A percentile compares a stretch with the other conserved stretches of the same genome.
phyloP scores from a whole-genome alignment of 1,140 invertebrate genomes.

The Zaprionus camerounensis region DNA sequence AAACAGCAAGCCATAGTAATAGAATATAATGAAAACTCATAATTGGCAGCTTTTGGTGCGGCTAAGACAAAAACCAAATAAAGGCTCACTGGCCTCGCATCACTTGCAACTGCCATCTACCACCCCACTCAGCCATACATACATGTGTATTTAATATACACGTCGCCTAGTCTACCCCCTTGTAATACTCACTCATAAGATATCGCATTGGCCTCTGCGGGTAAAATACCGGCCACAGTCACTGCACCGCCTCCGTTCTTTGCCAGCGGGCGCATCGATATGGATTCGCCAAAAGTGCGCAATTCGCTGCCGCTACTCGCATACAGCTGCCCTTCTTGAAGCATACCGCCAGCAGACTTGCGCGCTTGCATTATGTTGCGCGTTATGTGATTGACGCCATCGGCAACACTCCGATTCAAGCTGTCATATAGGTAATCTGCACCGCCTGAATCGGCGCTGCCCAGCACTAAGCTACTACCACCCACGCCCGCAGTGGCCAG shows the following conservation, averaged over 20 bases:
- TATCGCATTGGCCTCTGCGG: slow-evolving; percentile 74
- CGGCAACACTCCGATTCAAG: slow-evolving; percentile 86
- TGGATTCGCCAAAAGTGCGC: slow-evolving; percentile 88
- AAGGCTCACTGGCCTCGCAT: background rate
- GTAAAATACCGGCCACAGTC: slow-evolving; percentile 58
- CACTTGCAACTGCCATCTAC: background rate
- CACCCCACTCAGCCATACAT: background rate
- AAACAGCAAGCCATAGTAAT: slow-evolving; percentile 77
- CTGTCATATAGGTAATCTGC: slow-evolving; percentile 86
- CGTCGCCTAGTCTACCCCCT: background rate
- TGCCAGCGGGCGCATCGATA: slow-evolving; percentile 90
- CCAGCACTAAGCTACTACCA: slow-evolving; percentile 63
- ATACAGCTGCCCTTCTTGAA: slow-evolving; percentile 59
- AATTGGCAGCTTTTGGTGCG: slow-evolving; percentile 34
- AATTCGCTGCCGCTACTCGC: slow-evolving; percentile 80
- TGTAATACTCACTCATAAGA: slow-evolving; percentile 77
- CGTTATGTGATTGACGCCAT: slow-evolving; percentile 87
- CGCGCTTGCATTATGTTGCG: slow-evolving; percentile 85
- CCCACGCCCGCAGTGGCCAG: slow-evolving; percentile 53
- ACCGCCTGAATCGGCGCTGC: slow-evolving; percentile 45
- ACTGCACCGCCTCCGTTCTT: slow-evolving; percentile 59
- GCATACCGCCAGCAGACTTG: slow-evolving; percentile 64
- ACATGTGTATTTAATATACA: background rate
- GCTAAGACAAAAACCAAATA: slow-evolving; percentile 19
- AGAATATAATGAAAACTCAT: slow-evolving; percentile 50